A percentile compares a stretch with the other conserved stretches of the same genome.
phyloP scores from a whole-genome alignment of 2,888 invertebrate species.

The Tinea pellionella region DNA sequence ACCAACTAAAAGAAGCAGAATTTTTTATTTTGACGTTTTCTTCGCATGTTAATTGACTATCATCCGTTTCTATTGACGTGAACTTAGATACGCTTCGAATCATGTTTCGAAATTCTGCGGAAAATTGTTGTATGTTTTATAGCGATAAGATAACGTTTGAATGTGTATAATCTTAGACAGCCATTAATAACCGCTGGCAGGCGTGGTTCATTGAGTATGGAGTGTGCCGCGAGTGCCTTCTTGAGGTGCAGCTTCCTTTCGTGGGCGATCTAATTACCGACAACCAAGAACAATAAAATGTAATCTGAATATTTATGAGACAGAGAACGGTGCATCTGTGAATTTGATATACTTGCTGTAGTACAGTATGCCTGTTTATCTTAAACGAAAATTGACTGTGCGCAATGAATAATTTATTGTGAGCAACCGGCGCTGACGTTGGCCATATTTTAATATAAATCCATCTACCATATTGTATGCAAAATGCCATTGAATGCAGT shows the following conservation, averaged over 20 bases:
- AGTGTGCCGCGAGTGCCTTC: slow-evolving; percentile 24
- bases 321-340: slow-evolving; percentile 38
- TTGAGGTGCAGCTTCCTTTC: slow-evolving; percentile 51
- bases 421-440: slow-evolving; percentile 62
- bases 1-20: slow-evolving; percentile 10
- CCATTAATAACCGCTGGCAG: slow-evolving; percentile 9
- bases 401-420: slow-evolving; percentile 67
- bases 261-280: slow-evolving; percentile 67
- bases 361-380: slow-evolving; percentile 44
- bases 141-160: background rate
- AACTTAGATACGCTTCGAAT: background rate
- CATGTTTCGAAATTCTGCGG: background rate
- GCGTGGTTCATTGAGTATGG: slow-evolving; percentile 8
- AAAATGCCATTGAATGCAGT: slow-evolving; percentile 68
- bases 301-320: slow-evolving; percentile 66
- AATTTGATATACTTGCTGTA: slow-evolving; percentile 44
- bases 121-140: background rate
- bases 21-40: slow-evolving; percentile 7
- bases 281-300: slow-evolving; percentile 62
- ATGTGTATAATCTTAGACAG: background rate
- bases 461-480: slow-evolving; percentile 69
- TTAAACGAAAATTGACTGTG: slow-evolving; percentile 62
- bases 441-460: slow-evolving; percentile 69
- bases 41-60: background rate
- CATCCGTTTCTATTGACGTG: slow-evolving; percentile 10